Evolutionary conservation across 2,888 invertebrate genomes (phyloP).

Genomic region (Gasteruption jaculator): DNA sequence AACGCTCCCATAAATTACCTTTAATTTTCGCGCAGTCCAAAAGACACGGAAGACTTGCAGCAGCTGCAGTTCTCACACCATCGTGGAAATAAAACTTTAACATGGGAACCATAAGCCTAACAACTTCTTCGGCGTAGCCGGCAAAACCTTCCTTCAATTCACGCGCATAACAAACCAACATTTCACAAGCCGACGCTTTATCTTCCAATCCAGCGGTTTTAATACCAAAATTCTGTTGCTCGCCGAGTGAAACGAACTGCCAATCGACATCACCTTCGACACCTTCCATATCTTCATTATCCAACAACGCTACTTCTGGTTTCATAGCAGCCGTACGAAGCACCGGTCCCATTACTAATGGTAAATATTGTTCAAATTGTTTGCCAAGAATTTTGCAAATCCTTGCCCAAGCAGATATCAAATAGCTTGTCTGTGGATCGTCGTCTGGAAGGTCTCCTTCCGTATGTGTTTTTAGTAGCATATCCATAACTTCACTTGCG

Average conservation of each 20-base stretch:
- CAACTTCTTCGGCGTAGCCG: slow-evolving; percentile 70
- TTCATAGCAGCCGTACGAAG: slow-evolving; percentile 88
- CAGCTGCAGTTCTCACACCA: slow-evolving; percentile 87
- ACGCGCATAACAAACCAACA: slow-evolving; percentile 92
- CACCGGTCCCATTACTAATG: slow-evolving; percentile 93
- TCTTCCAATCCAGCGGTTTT: slow-evolving; percentile 91
- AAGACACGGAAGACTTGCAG: slow-evolving; percentile 83
- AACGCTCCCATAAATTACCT: slow-evolving; percentile 51
- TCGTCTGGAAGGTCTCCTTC: slow-evolving; percentile 85
- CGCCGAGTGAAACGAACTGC: slow-evolving; percentile 91
- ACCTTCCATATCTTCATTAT: slow-evolving; percentile 79
- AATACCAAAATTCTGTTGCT: slow-evolving; percentile 93
- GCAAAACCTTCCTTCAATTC: slow-evolving; percentile 83
- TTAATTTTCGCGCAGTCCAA: slow-evolving; percentile 83
- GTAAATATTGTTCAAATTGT: slow-evolving; percentile 87
- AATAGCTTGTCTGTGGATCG: slow-evolving; percentile 94
- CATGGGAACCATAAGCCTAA: slow-evolving; percentile 81
- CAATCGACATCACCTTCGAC: slow-evolving; percentile 86
- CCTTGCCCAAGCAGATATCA: slow-evolving; percentile 98
- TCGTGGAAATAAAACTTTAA: slow-evolving; percentile 93
- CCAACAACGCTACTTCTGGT: slow-evolving; percentile 87
- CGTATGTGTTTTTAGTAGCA: slow-evolving; percentile 85
- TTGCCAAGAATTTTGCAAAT: slow-evolving; percentile 92
- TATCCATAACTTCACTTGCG: slow-evolving; percentile 93
- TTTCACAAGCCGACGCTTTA: slow-evolving; percentile 93